phyloP scores from a whole-genome alignment of 2,113 vertebrate species.

The human (Homo sapiens) region DNA sequence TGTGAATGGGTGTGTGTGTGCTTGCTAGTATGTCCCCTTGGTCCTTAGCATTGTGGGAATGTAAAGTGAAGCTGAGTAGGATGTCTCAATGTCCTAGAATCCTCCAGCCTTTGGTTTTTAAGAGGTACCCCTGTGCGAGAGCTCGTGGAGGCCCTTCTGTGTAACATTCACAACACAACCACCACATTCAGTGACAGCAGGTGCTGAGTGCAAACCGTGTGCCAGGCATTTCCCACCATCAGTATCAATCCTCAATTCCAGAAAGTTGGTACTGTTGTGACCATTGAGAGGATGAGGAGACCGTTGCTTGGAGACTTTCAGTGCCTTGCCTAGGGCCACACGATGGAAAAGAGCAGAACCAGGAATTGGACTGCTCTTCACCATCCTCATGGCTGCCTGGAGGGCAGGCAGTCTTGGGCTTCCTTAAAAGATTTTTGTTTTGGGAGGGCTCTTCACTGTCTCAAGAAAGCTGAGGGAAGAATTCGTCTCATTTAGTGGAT shows the following conservation, averaged over 20 bases:
- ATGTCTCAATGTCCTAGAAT: neutral
- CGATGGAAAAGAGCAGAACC: neutral
- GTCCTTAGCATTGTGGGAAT: neutral
- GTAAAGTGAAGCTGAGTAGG: neutral
- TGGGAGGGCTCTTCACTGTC: neutral
- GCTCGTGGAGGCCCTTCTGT: neutral
- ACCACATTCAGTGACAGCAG: neutral
- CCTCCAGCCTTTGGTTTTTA: neutral
- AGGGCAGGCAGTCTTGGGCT: neutral
- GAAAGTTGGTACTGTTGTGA: no score
- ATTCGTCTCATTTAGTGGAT: neutral
- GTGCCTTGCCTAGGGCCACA: neutral
- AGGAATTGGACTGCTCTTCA: neutral
- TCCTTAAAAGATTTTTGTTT: neutral
- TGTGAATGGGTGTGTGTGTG: accelerated
- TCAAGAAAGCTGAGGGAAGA: neutral
- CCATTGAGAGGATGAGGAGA: neutral
- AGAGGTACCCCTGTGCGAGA: neutral
- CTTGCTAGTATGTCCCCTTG: neutral
- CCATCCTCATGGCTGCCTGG: neutral
- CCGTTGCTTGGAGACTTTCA: neutral
- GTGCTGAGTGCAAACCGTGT: neutral
- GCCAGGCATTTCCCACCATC: neutral
- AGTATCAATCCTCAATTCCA: neutral
- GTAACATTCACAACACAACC: neutral